phyloP scores from a whole-genome alignment of 2,797 vertebrate genomes.

The Psittacula echo region DNA sequence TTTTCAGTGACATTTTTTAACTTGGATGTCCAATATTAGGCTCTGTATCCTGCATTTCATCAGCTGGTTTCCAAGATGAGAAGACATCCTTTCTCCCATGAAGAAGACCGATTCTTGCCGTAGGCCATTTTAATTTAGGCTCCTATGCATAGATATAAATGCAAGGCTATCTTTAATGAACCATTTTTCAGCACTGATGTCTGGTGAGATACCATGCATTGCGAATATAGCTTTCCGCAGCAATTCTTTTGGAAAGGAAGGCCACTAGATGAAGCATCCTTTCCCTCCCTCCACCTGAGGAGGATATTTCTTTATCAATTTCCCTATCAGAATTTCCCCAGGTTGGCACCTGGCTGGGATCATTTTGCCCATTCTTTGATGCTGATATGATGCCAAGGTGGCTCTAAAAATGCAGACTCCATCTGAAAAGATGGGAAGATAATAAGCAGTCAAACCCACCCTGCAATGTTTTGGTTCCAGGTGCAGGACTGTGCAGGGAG shows the following conservation, averaged over 20 bases:
- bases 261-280: neutral
- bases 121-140: neutral
- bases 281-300: neutral
- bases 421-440: neutral
- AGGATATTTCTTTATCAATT: neutral
- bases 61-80: neutral
- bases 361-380: neutral
- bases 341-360: neutral
- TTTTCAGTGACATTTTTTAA: neutral
- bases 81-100: neutral
- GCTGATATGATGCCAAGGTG: neutral
- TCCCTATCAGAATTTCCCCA: neutral
- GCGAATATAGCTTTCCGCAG: neutral
- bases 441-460: too few relatives aligned
- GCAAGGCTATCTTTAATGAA: neutral
- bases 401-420: neutral
- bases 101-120: neutral
- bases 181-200: neutral
- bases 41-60: neutral
- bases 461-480: neutral
- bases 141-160: neutral
- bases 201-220: neutral
- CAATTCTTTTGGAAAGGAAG: neutral
- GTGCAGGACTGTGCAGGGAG: neutral
- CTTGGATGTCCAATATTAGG: neutral